Conservation (phyloP, 2,113 vertebrate species). For the Poecile atricapillus region DNA sequence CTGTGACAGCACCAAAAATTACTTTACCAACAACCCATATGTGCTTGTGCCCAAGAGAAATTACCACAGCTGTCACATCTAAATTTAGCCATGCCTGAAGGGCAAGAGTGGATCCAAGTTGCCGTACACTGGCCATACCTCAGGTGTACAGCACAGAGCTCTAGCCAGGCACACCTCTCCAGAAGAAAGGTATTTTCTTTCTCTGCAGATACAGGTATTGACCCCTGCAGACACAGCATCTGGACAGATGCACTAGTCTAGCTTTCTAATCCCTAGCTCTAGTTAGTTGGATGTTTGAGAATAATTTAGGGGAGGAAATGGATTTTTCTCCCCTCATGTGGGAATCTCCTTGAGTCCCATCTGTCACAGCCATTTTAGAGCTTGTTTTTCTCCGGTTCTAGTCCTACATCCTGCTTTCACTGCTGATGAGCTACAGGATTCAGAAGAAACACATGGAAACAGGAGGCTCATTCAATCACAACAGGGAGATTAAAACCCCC, state of each 20-base stretch:
- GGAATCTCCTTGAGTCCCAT: not conserved
- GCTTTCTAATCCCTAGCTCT: not conserved
- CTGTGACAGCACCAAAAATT: not conserved
- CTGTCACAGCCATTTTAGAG: not conserved
- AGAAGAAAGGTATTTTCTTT: not conserved
- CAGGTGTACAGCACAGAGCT: not conserved
- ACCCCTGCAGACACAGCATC: not conserved
- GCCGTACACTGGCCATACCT: rapidly evolving
- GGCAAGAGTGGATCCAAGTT: not conserved
- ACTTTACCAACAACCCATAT: not conserved
- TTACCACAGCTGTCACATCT: not conserved
- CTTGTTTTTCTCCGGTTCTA: not conserved
- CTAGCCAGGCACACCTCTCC: not conserved
- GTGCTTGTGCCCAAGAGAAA: not conserved
- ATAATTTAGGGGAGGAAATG: not conserved
- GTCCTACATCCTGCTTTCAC: not conserved
- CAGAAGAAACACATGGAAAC: not conserved
- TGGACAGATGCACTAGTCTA: not conserved
- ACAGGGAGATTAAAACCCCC: not conserved
- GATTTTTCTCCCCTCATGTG: not conserved
- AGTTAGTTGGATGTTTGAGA: not conserved
- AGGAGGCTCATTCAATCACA: not conserved
- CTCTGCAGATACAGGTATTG: not conserved
- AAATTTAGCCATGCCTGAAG: not conserved
- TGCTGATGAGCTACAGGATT: not conserved